Conservation (phyloP, 1,140 invertebrate species). For the Drosophila elegans region DNA sequence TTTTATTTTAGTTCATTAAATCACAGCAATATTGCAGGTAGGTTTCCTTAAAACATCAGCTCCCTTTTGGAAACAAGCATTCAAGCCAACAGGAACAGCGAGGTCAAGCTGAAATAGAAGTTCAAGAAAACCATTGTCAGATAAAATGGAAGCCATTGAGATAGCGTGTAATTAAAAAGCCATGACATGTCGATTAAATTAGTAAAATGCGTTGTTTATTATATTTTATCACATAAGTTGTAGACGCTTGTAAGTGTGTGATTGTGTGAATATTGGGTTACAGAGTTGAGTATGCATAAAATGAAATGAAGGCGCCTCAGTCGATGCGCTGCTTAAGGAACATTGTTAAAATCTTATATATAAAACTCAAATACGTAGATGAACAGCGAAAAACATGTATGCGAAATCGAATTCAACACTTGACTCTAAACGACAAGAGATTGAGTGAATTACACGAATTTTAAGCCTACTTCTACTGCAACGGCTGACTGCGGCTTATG, state of each 20-base stretch:
- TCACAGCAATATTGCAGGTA: slow-evolving; percentile 24
- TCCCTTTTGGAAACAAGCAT: not conserved
- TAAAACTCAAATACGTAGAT: slow-evolving; percentile 30
- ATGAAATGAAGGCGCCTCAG: slow-evolving; percentile 44
- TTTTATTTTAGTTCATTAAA: slow-evolving; percentile 10
- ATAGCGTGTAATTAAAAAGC: slow-evolving; percentile 38
- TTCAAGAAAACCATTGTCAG: not conserved
- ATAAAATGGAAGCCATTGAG: not conserved
- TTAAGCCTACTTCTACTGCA: slow-evolving; percentile 43
- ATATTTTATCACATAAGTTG: slow-evolving; percentile 69
- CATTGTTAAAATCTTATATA: slow-evolving; percentile 58
- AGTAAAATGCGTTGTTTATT: slow-evolving; percentile 58
- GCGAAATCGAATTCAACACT: slow-evolving; percentile 38
- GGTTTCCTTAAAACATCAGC: not conserved
- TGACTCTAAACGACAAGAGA: slow-evolving; percentile 48
- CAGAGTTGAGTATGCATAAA: slow-evolving; percentile 47
- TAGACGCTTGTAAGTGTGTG: slow-evolving; percentile 55
- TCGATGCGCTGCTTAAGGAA: slow-evolving; percentile 62
- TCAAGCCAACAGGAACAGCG: slow-evolving; percentile 56
- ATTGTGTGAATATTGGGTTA: slow-evolving; percentile 37
- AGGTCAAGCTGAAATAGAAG: slow-evolving; percentile 56
- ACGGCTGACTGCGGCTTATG: slow-evolving; percentile 34
- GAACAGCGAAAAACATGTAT: slow-evolving; percentile 44
- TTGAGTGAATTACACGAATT: slow-evolving; percentile 44
- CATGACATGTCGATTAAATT: slow-evolving; percentile 19